Evolutionary conservation across 1,140 invertebrate genomes (phyloP), one percentile per base, ranked within the genome.

Genomic region (Temnothorax nylanderi): DNA sequence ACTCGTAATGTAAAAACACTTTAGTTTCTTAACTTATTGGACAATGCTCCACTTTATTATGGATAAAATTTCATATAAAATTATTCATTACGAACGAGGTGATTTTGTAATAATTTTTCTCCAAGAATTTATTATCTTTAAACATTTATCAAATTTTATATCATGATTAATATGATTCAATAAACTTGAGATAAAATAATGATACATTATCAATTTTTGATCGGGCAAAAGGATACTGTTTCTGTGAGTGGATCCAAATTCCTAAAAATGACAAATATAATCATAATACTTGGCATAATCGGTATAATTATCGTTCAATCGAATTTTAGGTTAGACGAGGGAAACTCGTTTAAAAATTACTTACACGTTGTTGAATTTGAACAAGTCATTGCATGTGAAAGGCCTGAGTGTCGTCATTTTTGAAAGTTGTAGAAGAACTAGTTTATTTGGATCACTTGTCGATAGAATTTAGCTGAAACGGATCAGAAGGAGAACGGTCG

Each of bases 201-300:
- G 41, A n/a, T 47, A 26, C 3, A 34, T 60, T 47, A 58, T 32
- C 3, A 56, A 85, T 51, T 88, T 84, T 58, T 6, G 3, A 21
- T 60, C 0, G 37, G 21, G 18, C 37, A 41, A 41, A 97, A 97
- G 96, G 96, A 97, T 97, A 97, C 97, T 64, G 99, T 99, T 96
- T 99, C 99, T 21, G 99, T 99, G 21, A 99, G 96, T 10, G 98
- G 98, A 96, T 99, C 99, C 92, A 99, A 96, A 96, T 99, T 99
- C 54, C 98, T 99, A 95, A 92, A 97, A 96, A 94, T 92, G 86
- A 88, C 89, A 81, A 86, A 84, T 44, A 44, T 75, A 10, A 74
- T 80, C 34, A 58, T 11, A n/a, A 87, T n/a, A 58, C 67, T 75
- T 10, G 1, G 0, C 7, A 64, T 26, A 37, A 1, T 72, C 16